Base-by-base conservation (phyloP, 2,797 vertebrate genomes). In the Lophotriccus pileatus region DNA sequence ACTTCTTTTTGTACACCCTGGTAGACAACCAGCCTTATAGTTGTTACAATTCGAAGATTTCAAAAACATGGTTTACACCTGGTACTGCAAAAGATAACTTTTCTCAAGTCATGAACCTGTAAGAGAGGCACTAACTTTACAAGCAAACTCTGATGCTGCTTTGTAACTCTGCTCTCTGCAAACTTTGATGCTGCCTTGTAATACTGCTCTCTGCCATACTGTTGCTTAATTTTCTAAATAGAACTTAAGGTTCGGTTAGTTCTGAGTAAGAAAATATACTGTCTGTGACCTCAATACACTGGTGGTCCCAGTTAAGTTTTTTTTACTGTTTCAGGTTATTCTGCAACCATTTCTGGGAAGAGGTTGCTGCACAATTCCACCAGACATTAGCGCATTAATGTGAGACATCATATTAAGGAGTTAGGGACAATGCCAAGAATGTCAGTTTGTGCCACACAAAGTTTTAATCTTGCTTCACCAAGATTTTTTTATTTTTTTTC, bases 401-500 rank as follows among this genome's bases (percentile, higher is more conserved):
- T 27, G 5, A 83, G 15, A 30, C 14, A 36, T 22, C 74, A 69
- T 8, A 16, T 7, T 36, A 52, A 60, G n/a, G 27, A 84, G 21
- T 43, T 49, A 50, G 1, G 25, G 60, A 37, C 14, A 89, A 72
- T 34, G 9, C 6, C 49, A 82, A 46, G 17, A 12, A 63, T 7
- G 20, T 25, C 75, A 56, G 15, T 27, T 72, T 49, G 52, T 22
- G 46, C 9, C 12, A 76, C 52, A 44, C n/a, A 5, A 89, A 72
- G 23, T 53, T 74, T 59, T 70, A 41, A 41, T 23, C 24, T 28
- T 69, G 20, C 52, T 77, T 95, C 73, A 94, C 80, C 60, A 80
- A 21, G 62, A 55, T 20, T 17, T 66, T 89, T 82, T 39, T 0
- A 43, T 91, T 88, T 85, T 93, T 90, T 37, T 95, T 74, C 94